Evolutionary conservation across 2,888 invertebrate species (phyloP).

Genomic region (Gasteruption jaculator): DNA sequence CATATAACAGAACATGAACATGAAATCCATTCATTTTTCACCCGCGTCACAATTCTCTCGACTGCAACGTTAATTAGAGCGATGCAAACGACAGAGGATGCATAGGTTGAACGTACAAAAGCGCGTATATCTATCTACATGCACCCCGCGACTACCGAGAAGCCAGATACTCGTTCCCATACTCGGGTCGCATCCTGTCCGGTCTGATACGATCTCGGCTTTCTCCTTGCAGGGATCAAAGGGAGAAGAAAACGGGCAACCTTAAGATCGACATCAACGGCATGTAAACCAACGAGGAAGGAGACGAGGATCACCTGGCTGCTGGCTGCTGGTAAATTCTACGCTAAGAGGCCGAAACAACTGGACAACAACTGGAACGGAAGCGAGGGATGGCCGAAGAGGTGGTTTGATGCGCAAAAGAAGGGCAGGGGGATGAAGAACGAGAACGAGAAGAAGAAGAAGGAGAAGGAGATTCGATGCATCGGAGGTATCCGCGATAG

Average conservation of each 20-base stretch:
- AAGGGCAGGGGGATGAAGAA: neutral
- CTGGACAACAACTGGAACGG: slow-evolving; percentile 2
- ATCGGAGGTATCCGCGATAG: no score
- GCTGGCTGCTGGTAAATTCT: neutral
- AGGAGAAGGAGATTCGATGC: no score
- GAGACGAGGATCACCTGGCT: neutral
- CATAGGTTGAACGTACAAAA: no score
- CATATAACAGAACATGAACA: no score
- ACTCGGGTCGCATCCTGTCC: slow-evolving; percentile 11
- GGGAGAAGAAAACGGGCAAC: slow-evolving; percentile 85
- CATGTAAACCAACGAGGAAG: slow-evolving; percentile 50
- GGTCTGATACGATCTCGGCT: slow-evolving; percentile 19
- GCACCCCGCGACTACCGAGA: no score
- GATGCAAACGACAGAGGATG: no score
- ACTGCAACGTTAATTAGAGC: no score
- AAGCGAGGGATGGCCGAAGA: slow-evolving; percentile 9
- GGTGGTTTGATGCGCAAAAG: slow-evolving; percentile 17
- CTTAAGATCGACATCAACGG: slow-evolving; percentile 74
- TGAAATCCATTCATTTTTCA: no score
- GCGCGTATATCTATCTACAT: no score
- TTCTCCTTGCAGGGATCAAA: slow-evolving; percentile 66
- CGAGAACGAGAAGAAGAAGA: neutral
- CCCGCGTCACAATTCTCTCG: no score
- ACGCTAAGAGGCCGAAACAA: slow-evolving; percentile 1
- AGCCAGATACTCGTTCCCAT: no score